A percentile compares a stretch with the other conserved stretches of the same genome.
Conservation (phyloP, 1,140 invertebrate genomes). For the Drosophila biarmipes region DNA sequence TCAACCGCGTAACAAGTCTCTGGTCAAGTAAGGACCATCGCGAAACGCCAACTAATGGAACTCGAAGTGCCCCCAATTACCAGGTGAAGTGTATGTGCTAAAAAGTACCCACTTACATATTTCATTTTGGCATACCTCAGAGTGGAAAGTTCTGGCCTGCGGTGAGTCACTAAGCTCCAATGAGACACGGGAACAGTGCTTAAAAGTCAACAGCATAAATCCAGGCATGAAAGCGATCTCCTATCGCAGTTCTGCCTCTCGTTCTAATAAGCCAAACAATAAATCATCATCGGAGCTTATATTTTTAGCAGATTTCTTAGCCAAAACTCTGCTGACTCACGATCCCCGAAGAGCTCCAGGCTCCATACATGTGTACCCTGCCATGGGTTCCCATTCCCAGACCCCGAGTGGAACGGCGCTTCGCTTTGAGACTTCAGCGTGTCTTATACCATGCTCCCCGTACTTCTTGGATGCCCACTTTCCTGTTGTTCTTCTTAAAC, state of each 20-base stretch:
- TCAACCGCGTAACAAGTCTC: not conserved
- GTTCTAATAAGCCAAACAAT: conserved; percentile 78
- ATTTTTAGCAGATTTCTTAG: conserved; percentile 67
- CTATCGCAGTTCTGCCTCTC: conserved; percentile 45
- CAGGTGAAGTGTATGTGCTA: conserved; percentile 21
- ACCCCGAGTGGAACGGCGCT: conserved; percentile 57
- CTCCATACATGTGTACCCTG: conserved; percentile 17
- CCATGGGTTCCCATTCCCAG: conserved; percentile 28
- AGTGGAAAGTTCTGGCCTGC: conserved; percentile 23
- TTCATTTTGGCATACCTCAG: conserved; percentile 1
- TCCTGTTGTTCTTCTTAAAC: conserved; percentile 50
- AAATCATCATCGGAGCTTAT: conserved; percentile 78
- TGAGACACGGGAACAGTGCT: conserved; percentile 14
- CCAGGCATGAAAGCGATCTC: conserved; percentile 30
- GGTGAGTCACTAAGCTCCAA: conserved; percentile 42
- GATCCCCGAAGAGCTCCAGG: conserved; percentile 63
- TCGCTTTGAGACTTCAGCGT: conserved; percentile 59
- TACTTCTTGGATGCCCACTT: conserved; percentile 35
- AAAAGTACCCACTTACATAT: conserved; percentile 17
- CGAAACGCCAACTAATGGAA: not conserved
- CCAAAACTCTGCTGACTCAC: conserved; percentile 72
- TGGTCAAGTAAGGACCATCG: not conserved
- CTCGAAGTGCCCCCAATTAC: conserved; percentile 2
- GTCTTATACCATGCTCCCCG: conserved; percentile 11
- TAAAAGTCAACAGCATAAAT: conserved; percentile 50